Evolutionary conservation across 2,888 invertebrate genomes (phyloP), one percentile per base, ranked within the genome.

Genomic region (Nomada fucata): DNA sequence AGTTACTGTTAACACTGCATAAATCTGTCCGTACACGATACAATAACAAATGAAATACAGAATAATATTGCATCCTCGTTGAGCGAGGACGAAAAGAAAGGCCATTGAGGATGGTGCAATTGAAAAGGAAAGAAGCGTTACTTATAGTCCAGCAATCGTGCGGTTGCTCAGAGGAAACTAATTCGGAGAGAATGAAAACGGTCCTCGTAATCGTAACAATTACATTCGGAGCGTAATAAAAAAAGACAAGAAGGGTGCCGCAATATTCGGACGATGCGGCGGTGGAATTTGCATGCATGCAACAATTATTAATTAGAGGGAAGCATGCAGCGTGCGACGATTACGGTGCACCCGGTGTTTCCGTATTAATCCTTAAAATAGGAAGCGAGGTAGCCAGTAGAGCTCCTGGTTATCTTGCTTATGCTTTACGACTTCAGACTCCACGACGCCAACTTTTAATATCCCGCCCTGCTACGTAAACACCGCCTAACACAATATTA

Each of bases 261-360:
- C 64, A 42, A 65, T 70, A 55, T 55, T 67, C 36, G 44, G 13
- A 42, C 50, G 13, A 26, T 20, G 42, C 42, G 13, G 20, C 18
- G 57, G 29, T 53, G 44, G 50, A 23, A 76, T 44, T 67, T 26
- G 59, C 60, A 68, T 73, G 20, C 68, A 47, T 82, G 65, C 61
- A 67, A 76, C 82, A 73, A 76, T 82, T 75, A 75, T 83, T 79
- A 84, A 84, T 84, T 76, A 84, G 52, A 50, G 36, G 20, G 63
- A 57, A 76, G 52, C 87, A 65, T 87, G 75, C 81, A 68, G 64
- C 74, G 57, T 76, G 73, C 71, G 57, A 53, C 57, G 64, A 71
- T 84, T 69, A 55, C 74, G 13, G 36, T 13, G 71, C 67, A 61
- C 63, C 59, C 63, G 79, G 50, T 26, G 53, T n/a, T 64, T 69